These are phyloP conservation scores for Chelon labrosus DNA, from an alignment of 2,797 vertebrate species.

Conservation along the genomic window DNA sequence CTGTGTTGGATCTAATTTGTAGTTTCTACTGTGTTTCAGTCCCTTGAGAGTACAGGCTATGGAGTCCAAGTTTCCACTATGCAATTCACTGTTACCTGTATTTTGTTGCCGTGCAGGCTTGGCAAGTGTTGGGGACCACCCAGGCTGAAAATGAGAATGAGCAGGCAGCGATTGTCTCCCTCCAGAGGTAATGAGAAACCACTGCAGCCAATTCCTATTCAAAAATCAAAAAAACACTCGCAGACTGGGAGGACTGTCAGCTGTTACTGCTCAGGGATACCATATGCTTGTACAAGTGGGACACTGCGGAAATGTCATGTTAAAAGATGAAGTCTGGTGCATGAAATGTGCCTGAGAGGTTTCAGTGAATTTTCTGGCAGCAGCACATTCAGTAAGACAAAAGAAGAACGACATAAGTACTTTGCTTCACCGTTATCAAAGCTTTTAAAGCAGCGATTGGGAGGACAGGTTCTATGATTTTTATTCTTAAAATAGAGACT, in stretches of 20 bases:
- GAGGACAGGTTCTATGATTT: constrained; percentile 7
- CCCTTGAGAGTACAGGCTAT: constrained; percentile 17
- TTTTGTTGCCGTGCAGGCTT: constrained; percentile 87
- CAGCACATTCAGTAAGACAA: neutral
- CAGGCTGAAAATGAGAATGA: constrained; percentile 99
- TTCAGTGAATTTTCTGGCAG: constrained; percentile 25
- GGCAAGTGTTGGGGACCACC: constrained; percentile 97
- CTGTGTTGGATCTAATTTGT: constrained; percentile 7
- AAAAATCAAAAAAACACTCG: constrained; percentile 2
- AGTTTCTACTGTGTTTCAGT: constrained; percentile 18
- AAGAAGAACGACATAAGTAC: neutral
- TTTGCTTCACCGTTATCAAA: neutral
- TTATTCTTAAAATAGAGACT: constrained; percentile 52
- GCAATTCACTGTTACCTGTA: constrained; percentile 56
- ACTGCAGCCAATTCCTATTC: constrained; percentile 44
- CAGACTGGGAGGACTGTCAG: constrained; percentile 5
- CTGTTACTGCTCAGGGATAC: constrained; percentile 12
- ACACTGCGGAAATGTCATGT: constrained; percentile 27
- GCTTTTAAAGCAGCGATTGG: neutral
- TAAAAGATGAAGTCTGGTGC: constrained; percentile 20
- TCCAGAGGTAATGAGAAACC: constrained; percentile 92
- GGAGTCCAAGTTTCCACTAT: constrained; percentile 49
- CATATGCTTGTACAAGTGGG: constrained; percentile 41
- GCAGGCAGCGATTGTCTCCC: constrained; percentile 97
- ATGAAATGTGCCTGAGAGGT: constrained; percentile 31